Percentiles rank a stretch among this genome's conserved stretches.
These are phyloP conservation scores for Tetrax tetrax DNA, from an alignment of 2,113 vertebrate genomes.

Conservation along the genomic window DNA sequence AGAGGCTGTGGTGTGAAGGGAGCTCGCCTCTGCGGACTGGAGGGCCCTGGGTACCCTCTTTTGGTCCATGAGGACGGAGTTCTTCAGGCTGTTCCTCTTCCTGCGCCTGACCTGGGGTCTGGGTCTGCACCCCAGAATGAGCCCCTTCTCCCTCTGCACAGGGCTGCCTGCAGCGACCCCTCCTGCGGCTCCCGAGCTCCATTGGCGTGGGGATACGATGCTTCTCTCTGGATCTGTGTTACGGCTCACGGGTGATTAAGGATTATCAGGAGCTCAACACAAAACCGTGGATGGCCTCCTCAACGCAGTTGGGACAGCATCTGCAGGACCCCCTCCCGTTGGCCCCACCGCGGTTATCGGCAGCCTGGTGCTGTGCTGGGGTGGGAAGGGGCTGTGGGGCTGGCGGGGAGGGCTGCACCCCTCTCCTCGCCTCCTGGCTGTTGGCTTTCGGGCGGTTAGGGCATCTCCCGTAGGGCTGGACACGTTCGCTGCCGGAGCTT, in stretches of 20 bases:
- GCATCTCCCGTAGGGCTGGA: no score
- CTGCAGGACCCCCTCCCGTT: not conserved
- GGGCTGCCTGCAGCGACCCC: no score
- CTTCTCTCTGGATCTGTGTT: not conserved
- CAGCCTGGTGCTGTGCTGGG: not conserved
- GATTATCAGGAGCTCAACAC: not conserved
- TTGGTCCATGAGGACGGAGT: not conserved
- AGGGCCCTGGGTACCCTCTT: no score
- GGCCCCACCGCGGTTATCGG: accelerated
- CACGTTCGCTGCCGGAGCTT: not conserved
- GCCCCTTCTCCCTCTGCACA: not conserved
- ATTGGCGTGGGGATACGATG: not conserved
- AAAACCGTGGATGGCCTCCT: not conserved
- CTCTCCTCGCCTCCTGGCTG: not conserved
- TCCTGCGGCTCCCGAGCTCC: no score
- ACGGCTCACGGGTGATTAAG: not conserved
- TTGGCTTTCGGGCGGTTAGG: no score
- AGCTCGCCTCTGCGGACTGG: no score
- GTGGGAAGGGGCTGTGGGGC: not conserved
- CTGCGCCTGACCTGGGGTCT: not conserved
- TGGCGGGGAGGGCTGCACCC: not conserved
- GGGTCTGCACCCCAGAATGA: not conserved
- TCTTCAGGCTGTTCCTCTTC: not conserved
- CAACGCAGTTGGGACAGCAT: not conserved
- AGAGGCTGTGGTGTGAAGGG: not conserved